These are phyloP conservation scores for Rafetus swinhoei DNA, from an alignment of 2,113 vertebrate species.

Conservation along the genomic window DNA sequence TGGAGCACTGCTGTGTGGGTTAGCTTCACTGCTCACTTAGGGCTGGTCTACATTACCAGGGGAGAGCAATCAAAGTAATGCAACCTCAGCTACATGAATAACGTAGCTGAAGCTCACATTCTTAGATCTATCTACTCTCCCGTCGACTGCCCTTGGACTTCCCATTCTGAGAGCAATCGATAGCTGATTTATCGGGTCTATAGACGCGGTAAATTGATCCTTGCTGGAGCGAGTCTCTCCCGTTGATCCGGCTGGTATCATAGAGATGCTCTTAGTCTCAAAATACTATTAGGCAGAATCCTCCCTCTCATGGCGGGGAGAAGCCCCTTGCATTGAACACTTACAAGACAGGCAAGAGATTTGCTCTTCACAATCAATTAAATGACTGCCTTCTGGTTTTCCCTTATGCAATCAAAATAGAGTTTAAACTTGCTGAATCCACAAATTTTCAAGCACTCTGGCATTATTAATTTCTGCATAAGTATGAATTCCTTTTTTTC, in stretches of 20 bases:
- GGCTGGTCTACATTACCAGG: no score
- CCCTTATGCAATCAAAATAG: slow-evolving; percentile 38
- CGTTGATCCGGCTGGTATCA: no score
- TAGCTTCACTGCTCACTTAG: background rate
- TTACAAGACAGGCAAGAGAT: background rate
- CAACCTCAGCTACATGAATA: no score
- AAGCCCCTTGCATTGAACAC: background rate
- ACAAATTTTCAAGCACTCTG: slow-evolving; percentile 45
- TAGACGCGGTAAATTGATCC: no score
- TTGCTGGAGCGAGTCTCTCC: no score
- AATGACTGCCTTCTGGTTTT: background rate
- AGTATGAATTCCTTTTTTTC: slow-evolving; percentile 61
- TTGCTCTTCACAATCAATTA: background rate
- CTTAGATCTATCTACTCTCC: no score
- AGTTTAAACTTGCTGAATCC: slow-evolving; percentile 23
- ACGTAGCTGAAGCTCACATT: no score
- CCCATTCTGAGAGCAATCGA: no score
- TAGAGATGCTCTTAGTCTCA: background rate
- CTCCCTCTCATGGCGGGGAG: background rate
- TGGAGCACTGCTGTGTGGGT: background rate
- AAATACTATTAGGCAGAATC: background rate
- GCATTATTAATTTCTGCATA: slow-evolving; percentile 27
- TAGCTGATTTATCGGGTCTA: no score
- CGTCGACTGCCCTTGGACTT: no score
- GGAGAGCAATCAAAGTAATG: no score